Percentiles rank a stretch among this genome's conserved stretches.
Evolutionary conservation across 2,113 vertebrate species (phyloP).

Genomic region (Quiscalus mexicanus): DNA sequence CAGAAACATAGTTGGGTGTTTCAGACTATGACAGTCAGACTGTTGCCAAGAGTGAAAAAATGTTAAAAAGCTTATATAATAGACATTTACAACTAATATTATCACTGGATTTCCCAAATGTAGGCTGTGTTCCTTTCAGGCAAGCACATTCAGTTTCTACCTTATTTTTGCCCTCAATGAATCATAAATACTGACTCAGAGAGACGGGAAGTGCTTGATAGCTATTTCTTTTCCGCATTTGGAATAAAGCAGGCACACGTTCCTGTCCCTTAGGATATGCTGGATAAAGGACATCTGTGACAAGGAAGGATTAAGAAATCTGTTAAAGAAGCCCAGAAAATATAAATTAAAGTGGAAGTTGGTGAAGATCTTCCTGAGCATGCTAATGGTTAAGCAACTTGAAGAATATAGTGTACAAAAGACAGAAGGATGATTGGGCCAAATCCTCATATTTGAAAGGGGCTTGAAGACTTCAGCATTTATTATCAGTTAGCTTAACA

Average conservation of each 20-base stretch:
- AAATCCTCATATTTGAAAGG: background rate
- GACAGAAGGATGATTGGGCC: background rate
- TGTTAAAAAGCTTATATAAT: conserved; percentile 4
- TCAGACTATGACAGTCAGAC: background rate
- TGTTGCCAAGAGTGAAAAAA: background rate
- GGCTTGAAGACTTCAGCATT: background rate
- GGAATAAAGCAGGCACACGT: background rate
- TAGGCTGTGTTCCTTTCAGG: conserved; percentile 13
- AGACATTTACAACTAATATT: conserved; percentile 26
- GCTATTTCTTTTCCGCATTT: conserved; percentile 1
- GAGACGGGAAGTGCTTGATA: background rate
- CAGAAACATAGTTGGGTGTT: background rate
- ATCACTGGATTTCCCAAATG: background rate
- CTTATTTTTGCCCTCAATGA: background rate
- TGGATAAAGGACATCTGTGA: background rate
- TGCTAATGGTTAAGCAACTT: background rate
- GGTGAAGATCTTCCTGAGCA: background rate
- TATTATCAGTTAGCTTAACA: background rate
- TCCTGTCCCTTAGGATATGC: background rate
- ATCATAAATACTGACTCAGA: conserved; percentile 43
- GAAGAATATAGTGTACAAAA: background rate
- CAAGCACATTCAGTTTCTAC: conserved; percentile 7
- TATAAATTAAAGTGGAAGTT: background rate
- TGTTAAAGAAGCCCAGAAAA: background rate
- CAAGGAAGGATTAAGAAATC: background rate